A percentile compares a stretch with the other conserved stretches of the same genome.
Evolutionary conservation across 1,140 invertebrate genomes (phyloP).

Genomic region (Druon quercuslanigerum): DNA sequence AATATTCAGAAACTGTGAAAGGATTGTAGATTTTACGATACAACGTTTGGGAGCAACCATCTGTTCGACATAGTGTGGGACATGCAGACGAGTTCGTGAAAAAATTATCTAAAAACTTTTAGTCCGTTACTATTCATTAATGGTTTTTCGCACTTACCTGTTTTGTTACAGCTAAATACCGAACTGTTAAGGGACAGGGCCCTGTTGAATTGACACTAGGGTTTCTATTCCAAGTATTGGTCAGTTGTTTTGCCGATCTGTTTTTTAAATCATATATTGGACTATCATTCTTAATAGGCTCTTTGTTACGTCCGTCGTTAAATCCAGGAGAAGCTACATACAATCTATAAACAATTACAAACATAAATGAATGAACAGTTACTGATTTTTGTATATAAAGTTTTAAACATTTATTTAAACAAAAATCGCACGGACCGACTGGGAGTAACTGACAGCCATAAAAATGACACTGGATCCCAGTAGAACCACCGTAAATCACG

Average conservation of each 20-base stretch:
- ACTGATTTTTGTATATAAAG: too few relatives aligned
- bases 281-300: constrained; percentile 81
- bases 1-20: too few relatives aligned
- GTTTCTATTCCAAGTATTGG: constrained; percentile 79
- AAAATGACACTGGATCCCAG: too few relatives aligned
- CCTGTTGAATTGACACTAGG: constrained; percentile 81
- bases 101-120: not conserved
- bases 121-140: not conserved
- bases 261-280: constrained; percentile 79
- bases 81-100: not conserved
- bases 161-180: constrained; percentile 65
- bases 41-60: too few relatives aligned
- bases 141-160: constrained; percentile 53
- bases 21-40: too few relatives aligned
- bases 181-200: constrained; percentile 65
- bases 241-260: constrained; percentile 67
- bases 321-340: constrained; percentile 74
- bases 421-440: too few relatives aligned
- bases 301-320: constrained; percentile 80
- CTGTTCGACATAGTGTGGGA: too few relatives aligned
- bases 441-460: too few relatives aligned
- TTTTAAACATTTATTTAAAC: too few relatives aligned
- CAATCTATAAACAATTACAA: not conserved
- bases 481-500: too few relatives aligned
- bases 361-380: too few relatives aligned